Conservation (phyloP, 2,888 invertebrate species). For the Xanthia icteritia region DNA sequence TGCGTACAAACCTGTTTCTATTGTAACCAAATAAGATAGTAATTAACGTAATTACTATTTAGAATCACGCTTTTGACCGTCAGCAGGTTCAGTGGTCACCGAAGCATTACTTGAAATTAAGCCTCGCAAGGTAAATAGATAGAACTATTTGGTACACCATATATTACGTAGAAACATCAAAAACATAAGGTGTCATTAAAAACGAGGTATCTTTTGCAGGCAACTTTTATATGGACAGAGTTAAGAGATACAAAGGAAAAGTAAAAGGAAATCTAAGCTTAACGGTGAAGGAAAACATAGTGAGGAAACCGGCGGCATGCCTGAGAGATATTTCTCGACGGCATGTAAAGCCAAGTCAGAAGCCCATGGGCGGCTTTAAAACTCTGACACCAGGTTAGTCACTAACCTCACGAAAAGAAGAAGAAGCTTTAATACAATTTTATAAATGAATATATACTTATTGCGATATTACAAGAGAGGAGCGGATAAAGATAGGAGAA, state of each 20-base stretch:
- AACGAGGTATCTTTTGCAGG: background rate
- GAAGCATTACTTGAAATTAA: slow-evolving; percentile 38
- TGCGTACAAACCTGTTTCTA: slow-evolving; percentile 52
- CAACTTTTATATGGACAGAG: background rate
- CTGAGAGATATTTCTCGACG: too few relatives aligned
- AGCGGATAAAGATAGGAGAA: background rate
- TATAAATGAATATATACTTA: too few relatives aligned
- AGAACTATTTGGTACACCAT: background rate
- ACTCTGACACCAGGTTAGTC: too few relatives aligned
- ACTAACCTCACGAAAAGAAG: too few relatives aligned
- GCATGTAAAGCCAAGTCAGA: too few relatives aligned
- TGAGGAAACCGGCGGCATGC: too few relatives aligned
- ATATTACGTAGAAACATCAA: background rate
- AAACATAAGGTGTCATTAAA: background rate
- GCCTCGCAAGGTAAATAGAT: background rate
- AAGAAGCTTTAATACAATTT: background rate
- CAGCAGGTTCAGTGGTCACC: slow-evolving; percentile 31
- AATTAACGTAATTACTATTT: slow-evolving; percentile 52
- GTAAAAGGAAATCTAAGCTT: background rate
- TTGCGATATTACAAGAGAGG: background rate
- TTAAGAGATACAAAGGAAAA: background rate
- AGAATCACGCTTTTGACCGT: slow-evolving; percentile 45
- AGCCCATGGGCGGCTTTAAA: too few relatives aligned
- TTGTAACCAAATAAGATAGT: slow-evolving; percentile 60
- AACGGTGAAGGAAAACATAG: too few relatives aligned